Evolutionary conservation across 2,888 invertebrate species (phyloP).

Genomic region (Apamea crenata): DNA sequence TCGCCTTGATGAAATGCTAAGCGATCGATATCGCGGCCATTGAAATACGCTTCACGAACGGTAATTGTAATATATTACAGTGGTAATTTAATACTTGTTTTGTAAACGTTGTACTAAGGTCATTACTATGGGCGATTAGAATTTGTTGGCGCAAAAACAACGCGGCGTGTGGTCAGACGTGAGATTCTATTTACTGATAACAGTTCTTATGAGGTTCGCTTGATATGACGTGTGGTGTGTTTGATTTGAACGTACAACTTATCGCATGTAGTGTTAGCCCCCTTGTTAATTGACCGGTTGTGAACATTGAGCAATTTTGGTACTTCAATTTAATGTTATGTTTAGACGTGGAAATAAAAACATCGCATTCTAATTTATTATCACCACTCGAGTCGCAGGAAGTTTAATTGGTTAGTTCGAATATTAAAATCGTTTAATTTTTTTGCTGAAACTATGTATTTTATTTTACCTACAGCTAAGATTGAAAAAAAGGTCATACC

Average conservation of each 20-base stretch:
- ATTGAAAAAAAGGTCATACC: neutral
- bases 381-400: neutral
- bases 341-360: slow-evolving; percentile 30
- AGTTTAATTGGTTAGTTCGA: neutral
- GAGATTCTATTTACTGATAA: slow-evolving; percentile 74
- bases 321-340: slow-evolving; percentile 45
- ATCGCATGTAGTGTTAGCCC: slow-evolving; percentile 67
- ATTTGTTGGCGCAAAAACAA: slow-evolving; percentile 78
- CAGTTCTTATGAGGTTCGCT: slow-evolving; percentile 71
- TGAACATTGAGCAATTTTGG: slow-evolving; percentile 62
- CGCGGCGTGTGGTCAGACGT: slow-evolving; percentile 79
- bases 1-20: slow-evolving; percentile 86
- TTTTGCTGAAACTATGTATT: slow-evolving; percentile 1
- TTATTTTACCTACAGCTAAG: neutral
- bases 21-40: slow-evolving; percentile 86
- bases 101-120: slow-evolving; percentile 69
- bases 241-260: slow-evolving; percentile 72
- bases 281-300: slow-evolving; percentile 59
- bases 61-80: slow-evolving; percentile 78
- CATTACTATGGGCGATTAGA: slow-evolving; percentile 75
- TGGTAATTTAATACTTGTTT: slow-evolving; percentile 73
- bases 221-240: slow-evolving; percentile 70
- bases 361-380: slow-evolving; percentile 38
- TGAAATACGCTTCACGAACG: slow-evolving; percentile 83
- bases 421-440: neutral